Evolutionary conservation across 2,797 vertebrate genomes (phyloP).

Genomic region (Pangasius djambal): DNA sequence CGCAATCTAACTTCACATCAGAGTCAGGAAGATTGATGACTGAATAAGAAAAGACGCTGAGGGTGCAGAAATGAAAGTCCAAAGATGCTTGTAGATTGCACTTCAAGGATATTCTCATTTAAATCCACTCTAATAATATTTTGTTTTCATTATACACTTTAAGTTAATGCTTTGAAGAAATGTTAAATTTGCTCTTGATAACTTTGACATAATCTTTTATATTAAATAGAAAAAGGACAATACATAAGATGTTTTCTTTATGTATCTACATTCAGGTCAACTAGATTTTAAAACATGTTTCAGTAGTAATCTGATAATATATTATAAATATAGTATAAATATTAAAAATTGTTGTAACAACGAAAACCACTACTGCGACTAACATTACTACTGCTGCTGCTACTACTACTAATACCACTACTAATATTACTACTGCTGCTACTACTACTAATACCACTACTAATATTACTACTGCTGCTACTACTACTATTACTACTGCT

Average conservation of each 20-base stretch:
- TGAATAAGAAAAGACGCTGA: neutral
- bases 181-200: neutral
- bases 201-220: neutral
- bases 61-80: neutral
- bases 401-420: neutral
- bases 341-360: neutral
- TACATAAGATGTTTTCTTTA: neutral
- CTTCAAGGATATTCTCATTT: neutral
- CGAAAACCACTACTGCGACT: neutral
- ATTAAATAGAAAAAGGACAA: neutral
- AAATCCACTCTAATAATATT: neutral
- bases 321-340: neutral
- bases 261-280: neutral
- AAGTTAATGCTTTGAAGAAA: neutral
- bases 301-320: neutral
- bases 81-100: neutral
- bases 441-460: too few species aligned
- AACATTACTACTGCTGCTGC: neutral
- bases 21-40: neutral
- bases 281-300: neutral
- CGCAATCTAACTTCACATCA: conserved; percentile 18
- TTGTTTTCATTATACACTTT: neutral
- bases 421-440: neutral
- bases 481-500: too few species aligned
- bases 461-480: too few species aligned